Evolutionary conservation across 2,797 vertebrate species (phyloP).

Genomic region (Pseudomugil tenellus): DNA sequence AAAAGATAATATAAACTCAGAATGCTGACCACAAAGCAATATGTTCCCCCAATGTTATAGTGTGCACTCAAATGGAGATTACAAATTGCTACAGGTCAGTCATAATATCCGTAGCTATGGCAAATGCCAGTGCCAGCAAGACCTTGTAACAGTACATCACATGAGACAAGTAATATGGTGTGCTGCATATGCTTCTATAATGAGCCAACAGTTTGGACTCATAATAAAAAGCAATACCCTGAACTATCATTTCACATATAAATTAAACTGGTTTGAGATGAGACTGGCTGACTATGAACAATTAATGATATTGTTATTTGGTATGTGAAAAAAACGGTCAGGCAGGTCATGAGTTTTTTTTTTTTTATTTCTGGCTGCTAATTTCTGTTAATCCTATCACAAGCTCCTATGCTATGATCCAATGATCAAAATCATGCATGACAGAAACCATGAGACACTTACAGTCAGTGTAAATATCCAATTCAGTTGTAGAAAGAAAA

Average conservation of each 20-base stretch:
- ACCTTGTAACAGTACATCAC: conserved; percentile 67
- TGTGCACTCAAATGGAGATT: conserved; percentile 56
- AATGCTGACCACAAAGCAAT: conserved; percentile 53
- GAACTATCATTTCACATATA: conserved; percentile 28
- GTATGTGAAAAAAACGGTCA: conserved; percentile 17
- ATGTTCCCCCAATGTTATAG: conserved; percentile 56
- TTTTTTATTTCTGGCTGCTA: not conserved
- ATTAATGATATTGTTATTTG: conserved; percentile 31
- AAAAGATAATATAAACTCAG: conserved; percentile 77
- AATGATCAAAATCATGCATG: conserved; percentile 47
- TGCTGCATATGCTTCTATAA: conserved; percentile 62
- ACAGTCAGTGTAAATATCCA: conserved; percentile 42
- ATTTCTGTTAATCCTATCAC: not conserved
- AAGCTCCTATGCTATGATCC: too few species aligned
- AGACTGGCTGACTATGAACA: conserved; percentile 29
- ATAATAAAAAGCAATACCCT: conserved; percentile 26
- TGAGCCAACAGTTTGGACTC: conserved; percentile 52
- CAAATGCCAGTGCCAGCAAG: conserved; percentile 66
- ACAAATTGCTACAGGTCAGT: conserved; percentile 72
- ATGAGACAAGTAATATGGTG: conserved; percentile 59
- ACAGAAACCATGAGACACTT: conserved; percentile 32
- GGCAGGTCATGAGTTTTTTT: not conserved
- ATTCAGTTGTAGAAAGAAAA: conserved; percentile 23
- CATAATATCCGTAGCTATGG: conserved; percentile 65
- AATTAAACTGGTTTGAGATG: conserved; percentile 24